Conservation (phyloP, 2,888 invertebrate genomes). For the Nyleta sp. region DNA sequence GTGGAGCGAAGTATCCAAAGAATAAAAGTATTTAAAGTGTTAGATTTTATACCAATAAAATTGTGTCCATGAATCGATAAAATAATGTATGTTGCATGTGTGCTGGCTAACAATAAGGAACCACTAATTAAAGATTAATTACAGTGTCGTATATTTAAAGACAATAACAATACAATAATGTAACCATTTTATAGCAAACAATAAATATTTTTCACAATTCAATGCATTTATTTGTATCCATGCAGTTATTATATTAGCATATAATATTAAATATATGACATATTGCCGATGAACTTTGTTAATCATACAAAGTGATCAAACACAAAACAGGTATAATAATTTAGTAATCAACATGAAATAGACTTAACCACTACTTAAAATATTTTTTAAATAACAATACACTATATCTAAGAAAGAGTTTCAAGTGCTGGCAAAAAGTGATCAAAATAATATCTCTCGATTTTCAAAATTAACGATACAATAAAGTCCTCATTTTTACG, state of each 20-base stretch:
- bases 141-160: too few species aligned
- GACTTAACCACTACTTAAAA: background rate
- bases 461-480: background rate
- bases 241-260: too few species aligned
- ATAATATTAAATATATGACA: too few species aligned
- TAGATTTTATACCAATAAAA: slow-evolving; percentile 3
- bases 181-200: too few species aligned
- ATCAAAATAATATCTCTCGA: background rate
- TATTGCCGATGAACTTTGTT: too few species aligned
- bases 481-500: background rate
- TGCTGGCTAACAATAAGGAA: slow-evolving; percentile 2
- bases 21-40: slow-evolving; percentile 2
- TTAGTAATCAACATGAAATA: background rate
- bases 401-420: background rate
- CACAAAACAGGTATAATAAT: too few species aligned
- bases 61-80: slow-evolving; percentile 8
- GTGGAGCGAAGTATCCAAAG: slow-evolving; percentile 23
- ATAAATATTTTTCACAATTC: too few species aligned
- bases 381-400: background rate
- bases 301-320: too few species aligned
- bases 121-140: background rate
- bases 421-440: background rate
- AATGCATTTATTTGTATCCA: too few species aligned
- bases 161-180: too few species aligned
- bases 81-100: slow-evolving; percentile 1